Conservation (phyloP, 2,113 vertebrate species). For the Hipposideros armiger region DNA sequence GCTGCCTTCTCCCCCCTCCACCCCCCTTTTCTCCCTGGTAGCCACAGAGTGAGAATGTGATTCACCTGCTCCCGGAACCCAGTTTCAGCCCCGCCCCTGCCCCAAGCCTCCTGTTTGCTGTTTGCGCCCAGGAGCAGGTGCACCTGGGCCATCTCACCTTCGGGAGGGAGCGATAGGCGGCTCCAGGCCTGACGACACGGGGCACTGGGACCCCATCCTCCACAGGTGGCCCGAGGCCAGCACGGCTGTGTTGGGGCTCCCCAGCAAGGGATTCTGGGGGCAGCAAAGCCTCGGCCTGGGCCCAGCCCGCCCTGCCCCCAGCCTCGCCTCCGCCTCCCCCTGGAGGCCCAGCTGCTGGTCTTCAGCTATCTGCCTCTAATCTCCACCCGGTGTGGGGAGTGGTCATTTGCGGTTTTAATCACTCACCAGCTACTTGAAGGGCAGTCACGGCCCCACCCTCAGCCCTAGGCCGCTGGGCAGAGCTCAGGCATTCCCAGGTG, state of each 20-base stretch:
- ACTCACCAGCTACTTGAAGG: neutral
- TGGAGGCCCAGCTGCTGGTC: neutral
- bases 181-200: neutral
- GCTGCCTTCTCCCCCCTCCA: neutral
- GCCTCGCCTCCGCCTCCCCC: neutral
- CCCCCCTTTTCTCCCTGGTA: neutral
- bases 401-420: neutral
- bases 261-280: neutral
- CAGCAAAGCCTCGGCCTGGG: neutral
- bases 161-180: neutral
- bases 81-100: slow-evolving; percentile 71
- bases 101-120: neutral
- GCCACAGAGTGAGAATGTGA: neutral
- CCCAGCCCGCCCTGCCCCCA: too few relatives aligned
- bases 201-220: neutral
- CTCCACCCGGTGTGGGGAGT: neutral
- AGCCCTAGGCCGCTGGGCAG: neutral
- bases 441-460: neutral
- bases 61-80: slow-evolving; percentile 41
- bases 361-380: neutral
- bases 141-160: neutral
- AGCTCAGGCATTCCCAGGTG: neutral
- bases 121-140: slow-evolving; percentile 64
- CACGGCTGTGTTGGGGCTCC: too few relatives aligned
- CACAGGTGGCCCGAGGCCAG: neutral